phyloP scores from a whole-genome alignment of 2,113 vertebrate genomes.

The Ochotona princeps region DNA sequence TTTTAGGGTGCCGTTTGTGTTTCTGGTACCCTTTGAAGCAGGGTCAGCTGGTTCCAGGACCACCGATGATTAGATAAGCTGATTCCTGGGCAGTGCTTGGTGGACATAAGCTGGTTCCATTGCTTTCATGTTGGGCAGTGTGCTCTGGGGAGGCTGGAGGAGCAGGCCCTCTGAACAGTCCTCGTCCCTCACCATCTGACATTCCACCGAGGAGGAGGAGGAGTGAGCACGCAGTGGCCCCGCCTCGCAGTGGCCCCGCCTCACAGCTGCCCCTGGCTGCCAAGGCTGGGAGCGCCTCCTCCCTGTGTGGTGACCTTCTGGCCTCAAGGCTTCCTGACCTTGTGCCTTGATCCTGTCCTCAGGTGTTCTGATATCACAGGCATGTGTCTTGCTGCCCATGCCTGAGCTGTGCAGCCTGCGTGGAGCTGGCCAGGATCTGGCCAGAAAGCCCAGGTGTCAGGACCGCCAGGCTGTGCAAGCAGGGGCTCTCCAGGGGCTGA shows the following conservation, averaged over 20 bases:
- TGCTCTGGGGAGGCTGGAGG: background rate
- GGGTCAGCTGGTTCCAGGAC: background rate
- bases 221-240: background rate
- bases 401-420: too few species aligned
- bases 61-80: too few species aligned
- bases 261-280: background rate
- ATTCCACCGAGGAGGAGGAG: background rate
- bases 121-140: background rate
- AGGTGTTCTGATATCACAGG: background rate
- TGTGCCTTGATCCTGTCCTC: background rate
- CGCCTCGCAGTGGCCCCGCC: background rate
- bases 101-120: accelerated
- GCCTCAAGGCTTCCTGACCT: background rate
- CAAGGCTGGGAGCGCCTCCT: background rate
- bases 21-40: background rate
- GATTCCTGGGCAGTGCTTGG: background rate
- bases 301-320: background rate
- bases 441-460: background rate
- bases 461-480: background rate
- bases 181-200: background rate
- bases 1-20: background rate
- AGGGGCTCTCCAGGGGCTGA: background rate
- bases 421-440: too few species aligned
- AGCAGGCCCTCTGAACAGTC: background rate
- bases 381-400: background rate